A percentile compares a stretch with the other conserved stretches of the same genome.
Evolutionary conservation across 2,888 invertebrate genomes (phyloP).

Genomic region (Desoria tigrina): DNA sequence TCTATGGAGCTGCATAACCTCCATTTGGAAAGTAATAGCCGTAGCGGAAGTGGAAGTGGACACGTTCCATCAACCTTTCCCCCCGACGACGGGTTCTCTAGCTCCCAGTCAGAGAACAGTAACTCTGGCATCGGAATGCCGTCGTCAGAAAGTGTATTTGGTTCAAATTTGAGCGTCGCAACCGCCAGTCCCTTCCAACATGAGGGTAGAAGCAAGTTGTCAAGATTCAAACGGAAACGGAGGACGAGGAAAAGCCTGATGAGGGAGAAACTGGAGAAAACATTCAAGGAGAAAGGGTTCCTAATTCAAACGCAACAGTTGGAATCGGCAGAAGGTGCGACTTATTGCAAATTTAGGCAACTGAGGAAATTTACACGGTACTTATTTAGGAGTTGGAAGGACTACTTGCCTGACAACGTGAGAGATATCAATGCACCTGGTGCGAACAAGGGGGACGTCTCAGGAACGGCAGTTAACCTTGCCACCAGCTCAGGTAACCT

Average conservation of each 20-base stretch:
- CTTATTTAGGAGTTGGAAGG: conserved; percentile 89
- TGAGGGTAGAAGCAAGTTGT: conserved; percentile 26
- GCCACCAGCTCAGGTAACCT: conserved; percentile 16
- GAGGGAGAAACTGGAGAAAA: conserved; percentile 83
- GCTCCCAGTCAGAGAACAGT: conserved; percentile 54
- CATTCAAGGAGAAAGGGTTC: conserved; percentile 89
- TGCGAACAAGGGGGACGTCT: conserved; percentile 19
- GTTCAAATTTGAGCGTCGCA: too few relatives aligned
- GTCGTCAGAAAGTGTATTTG: not conserved
- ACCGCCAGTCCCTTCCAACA: conserved; percentile 2
- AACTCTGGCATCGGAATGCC: conserved; percentile 6
- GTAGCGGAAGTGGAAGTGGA: conserved; percentile 12
- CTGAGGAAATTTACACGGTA: conserved; percentile 87
- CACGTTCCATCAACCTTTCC: conserved; percentile 30
- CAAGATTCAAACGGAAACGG: conserved; percentile 64
- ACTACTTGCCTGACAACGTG: conserved; percentile 79
- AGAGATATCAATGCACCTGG: conserved; percentile 43
- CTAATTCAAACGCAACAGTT: conserved; percentile 89
- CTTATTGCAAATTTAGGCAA: conserved; percentile 90
- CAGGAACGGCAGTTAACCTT: not conserved
- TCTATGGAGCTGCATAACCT: conserved; percentile 16
- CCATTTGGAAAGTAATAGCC: conserved; percentile 7
- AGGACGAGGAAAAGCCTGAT: conserved; percentile 81
- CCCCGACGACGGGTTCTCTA: conserved; percentile 60
- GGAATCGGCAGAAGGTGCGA: conserved; percentile 88